Evolutionary conservation across 2,888 invertebrate genomes (phyloP).

Genomic region (Pteria penguin): DNA sequence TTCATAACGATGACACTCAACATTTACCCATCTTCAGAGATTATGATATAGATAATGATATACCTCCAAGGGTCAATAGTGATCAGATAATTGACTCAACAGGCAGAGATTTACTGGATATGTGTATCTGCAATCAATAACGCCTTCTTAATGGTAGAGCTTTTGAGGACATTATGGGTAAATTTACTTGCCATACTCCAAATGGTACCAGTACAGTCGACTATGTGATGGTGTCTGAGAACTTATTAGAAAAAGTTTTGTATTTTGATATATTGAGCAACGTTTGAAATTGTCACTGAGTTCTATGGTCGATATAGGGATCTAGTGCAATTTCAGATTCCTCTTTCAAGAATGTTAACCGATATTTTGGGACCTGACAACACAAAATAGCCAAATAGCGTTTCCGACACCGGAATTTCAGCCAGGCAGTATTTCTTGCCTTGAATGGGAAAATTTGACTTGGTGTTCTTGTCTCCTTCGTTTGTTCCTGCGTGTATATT

Average conservation of each 20-base stretch:
- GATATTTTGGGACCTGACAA: too few species aligned
- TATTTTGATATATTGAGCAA: too few species aligned
- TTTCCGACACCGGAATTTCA: too few species aligned
- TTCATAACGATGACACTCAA: constrained; percentile 7
- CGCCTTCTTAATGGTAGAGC: constrained; percentile 6
- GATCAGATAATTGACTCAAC: not conserved
- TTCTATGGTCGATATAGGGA: too few species aligned
- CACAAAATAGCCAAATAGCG: too few species aligned
- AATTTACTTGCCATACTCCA: not conserved
- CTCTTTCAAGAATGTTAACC: too few species aligned
- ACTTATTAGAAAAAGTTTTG: not conserved
- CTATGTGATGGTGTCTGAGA: not conserved
- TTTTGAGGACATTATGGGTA: constrained; percentile 7
- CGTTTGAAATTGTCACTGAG: too few species aligned
- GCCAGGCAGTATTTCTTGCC: too few species aligned
- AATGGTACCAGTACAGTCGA: constrained; percentile 5
- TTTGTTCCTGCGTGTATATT: too few species aligned
- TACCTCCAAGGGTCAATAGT: not conserved
- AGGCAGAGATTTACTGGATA: constrained; percentile 7
- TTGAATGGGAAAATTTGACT: too few species aligned
- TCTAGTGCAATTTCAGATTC: too few species aligned
- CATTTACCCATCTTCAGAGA: not conserved
- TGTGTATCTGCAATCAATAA: constrained; percentile 11
- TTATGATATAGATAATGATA: not conserved
- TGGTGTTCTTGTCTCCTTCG: too few species aligned